These are phyloP conservation scores for Agrypnia vestita DNA, from an alignment of 1,140 invertebrate genomes.

Conservation along the genomic window DNA sequence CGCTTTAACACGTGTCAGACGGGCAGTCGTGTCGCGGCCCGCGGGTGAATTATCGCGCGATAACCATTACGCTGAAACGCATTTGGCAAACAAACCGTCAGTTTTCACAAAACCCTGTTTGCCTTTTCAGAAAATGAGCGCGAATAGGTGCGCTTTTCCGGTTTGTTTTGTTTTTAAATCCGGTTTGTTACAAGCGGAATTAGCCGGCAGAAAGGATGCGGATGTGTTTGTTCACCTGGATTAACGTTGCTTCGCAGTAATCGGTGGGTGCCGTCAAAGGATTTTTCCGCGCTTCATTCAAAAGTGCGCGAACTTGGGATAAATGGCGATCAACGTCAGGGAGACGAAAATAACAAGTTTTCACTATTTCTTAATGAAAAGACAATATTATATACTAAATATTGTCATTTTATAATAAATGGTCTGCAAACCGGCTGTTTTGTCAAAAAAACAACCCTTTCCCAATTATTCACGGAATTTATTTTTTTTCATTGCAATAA, in stretches of 20 bases:
- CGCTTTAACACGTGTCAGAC: neutral
- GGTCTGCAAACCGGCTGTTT: no score
- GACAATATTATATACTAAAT: no score
- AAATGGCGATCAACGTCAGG: no score
- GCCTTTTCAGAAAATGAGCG: no score
- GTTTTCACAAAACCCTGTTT: no score
- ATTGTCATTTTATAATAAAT: no score
- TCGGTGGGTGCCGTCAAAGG: slow-evolving; percentile 11
- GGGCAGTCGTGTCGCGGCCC: neutral
- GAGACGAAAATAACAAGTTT: no score
- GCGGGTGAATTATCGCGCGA: neutral
- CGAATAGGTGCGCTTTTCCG: neutral
- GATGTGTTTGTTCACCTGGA: slow-evolving; percentile 12
- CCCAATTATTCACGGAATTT: no score
- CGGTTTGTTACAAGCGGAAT: slow-evolving; percentile 5
- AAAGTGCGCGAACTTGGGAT: neutral
- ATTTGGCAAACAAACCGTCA: neutral
- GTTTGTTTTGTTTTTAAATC: neutral
- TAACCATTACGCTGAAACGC: neutral
- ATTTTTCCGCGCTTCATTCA: neutral
- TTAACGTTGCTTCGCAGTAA: neutral
- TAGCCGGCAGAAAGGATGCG: neutral
- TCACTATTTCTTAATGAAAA: no score
- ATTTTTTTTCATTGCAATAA: no score
- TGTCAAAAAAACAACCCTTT: no score